A percentile compares a stretch with the other conserved stretches of the same genome.
phyloP scores from a whole-genome alignment of 92 coral and sea anemone genomes.

The Zoanthus solanderi region DNA sequence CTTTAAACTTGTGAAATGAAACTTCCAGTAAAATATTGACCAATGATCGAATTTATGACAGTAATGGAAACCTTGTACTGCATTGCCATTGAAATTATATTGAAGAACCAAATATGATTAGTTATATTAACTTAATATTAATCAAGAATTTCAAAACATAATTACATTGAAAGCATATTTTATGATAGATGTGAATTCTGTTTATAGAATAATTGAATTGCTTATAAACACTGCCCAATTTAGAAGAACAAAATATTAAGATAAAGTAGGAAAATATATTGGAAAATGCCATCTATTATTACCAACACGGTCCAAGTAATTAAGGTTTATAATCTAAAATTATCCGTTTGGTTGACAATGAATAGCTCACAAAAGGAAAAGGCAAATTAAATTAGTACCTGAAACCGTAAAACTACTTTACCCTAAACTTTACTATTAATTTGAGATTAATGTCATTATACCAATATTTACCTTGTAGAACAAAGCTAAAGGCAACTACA shows the following conservation, averaged over 20 bases:
- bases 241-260: neutral
- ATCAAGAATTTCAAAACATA: neutral
- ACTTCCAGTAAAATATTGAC: neutral
- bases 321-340: too few relatives aligned
- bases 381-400: too few relatives aligned
- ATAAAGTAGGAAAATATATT: neutral
- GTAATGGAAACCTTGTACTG: neutral
- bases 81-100: neutral
- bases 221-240: neutral
- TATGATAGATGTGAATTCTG: neutral
- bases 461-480: neutral
- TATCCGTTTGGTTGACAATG: too few relatives aligned
- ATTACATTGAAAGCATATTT: neutral
- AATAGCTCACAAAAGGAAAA: too few relatives aligned
- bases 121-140: too few relatives aligned
- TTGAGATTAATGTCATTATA: neutral
- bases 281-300: too few relatives aligned
- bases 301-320: too few relatives aligned
- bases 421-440: too few relatives aligned
- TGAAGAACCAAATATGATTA: neutral
- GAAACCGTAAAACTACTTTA: too few relatives aligned
- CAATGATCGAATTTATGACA: neutral
- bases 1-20: too few relatives aligned
- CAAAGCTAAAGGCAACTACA: constrained; percentile 1
- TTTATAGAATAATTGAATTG: neutral